These are phyloP conservation scores for Buceros bicornis DNA, from an alignment of 2,797 vertebrate genomes.

Conservation along the genomic window DNA sequence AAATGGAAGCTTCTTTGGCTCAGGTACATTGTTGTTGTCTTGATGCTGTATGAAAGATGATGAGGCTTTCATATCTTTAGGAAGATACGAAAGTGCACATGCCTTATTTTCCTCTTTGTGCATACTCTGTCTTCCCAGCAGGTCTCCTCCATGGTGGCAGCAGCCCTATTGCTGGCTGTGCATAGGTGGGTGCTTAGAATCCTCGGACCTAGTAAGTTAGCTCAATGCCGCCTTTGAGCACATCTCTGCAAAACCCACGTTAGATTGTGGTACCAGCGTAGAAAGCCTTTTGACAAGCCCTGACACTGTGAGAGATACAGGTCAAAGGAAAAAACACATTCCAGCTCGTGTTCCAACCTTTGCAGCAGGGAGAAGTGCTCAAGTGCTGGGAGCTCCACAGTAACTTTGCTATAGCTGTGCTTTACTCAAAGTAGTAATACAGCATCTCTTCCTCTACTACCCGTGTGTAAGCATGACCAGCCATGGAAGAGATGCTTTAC, in stretches of 20 bases:
- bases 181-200: not conserved
- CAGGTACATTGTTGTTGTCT: not conserved
- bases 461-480: not conserved
- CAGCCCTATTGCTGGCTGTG: not conserved
- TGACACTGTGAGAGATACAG: not conserved
- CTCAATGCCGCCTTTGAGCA: fast-evolving
- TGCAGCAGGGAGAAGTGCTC: not conserved
- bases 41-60: not conserved
- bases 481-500: not conserved
- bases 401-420: not conserved
- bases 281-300: not conserved
- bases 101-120: not conserved
- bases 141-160: not conserved
- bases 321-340: fast-evolving
- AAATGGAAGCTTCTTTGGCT: not conserved
- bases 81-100: not conserved
- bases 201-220: not conserved
- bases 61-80: not conserved
- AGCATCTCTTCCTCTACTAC: not conserved
- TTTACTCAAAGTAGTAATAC: not conserved
- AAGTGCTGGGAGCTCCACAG: not conserved
- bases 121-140: fast-evolving
- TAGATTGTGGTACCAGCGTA: not conserved
- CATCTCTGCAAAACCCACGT: fast-evolving
- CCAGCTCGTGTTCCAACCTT: not conserved